Percentiles rank a stretch among this genome's conserved stretches.
Evolutionary conservation across 2,797 vertebrate species (phyloP).

Genomic region (Paratrypauchen microcephalus): DNA sequence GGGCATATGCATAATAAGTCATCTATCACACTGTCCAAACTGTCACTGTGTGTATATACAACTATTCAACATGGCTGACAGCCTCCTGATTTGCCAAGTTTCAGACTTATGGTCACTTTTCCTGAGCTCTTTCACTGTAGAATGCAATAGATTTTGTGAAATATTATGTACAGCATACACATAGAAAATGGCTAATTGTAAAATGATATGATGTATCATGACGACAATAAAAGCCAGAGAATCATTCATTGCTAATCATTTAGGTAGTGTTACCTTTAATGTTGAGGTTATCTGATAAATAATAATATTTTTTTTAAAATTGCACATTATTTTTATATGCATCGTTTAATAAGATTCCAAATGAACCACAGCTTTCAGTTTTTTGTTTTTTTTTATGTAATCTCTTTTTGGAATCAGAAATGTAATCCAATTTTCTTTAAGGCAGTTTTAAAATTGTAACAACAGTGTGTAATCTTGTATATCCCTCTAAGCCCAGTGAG

Average conservation of each 20-base stretch:
- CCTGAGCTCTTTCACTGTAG: not conserved
- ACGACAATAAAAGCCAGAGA: not conserved
- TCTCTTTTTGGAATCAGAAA: not conserved
- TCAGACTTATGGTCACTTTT: not conserved
- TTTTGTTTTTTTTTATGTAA: no score
- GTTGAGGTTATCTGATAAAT: no score
- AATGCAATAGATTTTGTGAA: not conserved
- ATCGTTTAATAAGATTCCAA: not conserved
- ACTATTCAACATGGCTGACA: conserved; percentile 8
- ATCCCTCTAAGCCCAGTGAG: conserved; percentile 27
- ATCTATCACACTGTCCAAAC: not conserved
- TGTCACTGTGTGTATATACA: conserved; percentile 5
- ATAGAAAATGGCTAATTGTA: not conserved
- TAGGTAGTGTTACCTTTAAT: no score
- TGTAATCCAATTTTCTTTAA: not conserved
- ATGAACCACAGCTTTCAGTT: not conserved
- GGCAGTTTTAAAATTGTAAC: not conserved
- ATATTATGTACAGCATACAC: not conserved
- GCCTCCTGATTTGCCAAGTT: conserved; percentile 2
- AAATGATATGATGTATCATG: not conserved
- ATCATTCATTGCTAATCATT: no score
- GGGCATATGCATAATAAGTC: conserved; percentile 2
- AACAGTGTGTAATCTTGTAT: not conserved
- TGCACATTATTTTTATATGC: no score
- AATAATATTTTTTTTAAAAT: no score